These are phyloP conservation scores for Wasmannia auropunctata DNA, from an alignment of 1,140 invertebrate genomes.

Conservation along the genomic window DNA sequence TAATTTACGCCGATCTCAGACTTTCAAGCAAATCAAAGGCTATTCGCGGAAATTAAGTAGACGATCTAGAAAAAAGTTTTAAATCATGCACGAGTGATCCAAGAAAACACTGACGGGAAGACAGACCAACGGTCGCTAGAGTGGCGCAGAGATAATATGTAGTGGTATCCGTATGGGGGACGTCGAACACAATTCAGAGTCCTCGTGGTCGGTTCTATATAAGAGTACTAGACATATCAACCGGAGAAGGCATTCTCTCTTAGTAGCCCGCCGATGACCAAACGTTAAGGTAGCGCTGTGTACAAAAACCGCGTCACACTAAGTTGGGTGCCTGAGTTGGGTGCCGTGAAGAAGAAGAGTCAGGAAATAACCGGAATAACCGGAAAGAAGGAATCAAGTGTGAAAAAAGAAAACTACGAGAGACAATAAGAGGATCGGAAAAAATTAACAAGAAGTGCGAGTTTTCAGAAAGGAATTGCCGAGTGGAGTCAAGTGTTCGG, in stretches of 20 bases:
- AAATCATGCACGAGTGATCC: background rate
- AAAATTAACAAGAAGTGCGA: background rate
- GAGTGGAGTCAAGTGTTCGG: background rate
- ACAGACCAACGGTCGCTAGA: background rate
- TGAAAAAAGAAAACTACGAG: background rate
- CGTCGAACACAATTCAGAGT: constrained; percentile 81
- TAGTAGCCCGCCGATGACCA: constrained; percentile 64
- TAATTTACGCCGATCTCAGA: too few species aligned
- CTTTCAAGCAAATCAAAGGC: too few species aligned
- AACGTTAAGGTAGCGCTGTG: constrained; percentile 53
- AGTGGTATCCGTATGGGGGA: constrained; percentile 51
- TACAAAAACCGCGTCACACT: background rate
- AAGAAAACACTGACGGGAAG: background rate
- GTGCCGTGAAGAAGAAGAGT: background rate
- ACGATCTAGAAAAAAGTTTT: background rate
- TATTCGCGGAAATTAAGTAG: background rate
- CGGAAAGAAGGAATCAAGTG: background rate
- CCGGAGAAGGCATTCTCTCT: constrained; percentile 78
- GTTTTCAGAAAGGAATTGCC: background rate
- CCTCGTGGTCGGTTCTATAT: constrained; percentile 79
- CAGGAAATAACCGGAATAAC: constrained; percentile 15
- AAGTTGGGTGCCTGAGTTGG: background rate
- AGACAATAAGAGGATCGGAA: background rate
- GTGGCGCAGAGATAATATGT: constrained; percentile 42
- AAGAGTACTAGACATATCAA: constrained; percentile 78